Percentiles rank a stretch among this genome's conserved stretches.
Evolutionary conservation across 2,888 invertebrate species (phyloP).

Genomic region (Pardosa pseudoannulata): DNA sequence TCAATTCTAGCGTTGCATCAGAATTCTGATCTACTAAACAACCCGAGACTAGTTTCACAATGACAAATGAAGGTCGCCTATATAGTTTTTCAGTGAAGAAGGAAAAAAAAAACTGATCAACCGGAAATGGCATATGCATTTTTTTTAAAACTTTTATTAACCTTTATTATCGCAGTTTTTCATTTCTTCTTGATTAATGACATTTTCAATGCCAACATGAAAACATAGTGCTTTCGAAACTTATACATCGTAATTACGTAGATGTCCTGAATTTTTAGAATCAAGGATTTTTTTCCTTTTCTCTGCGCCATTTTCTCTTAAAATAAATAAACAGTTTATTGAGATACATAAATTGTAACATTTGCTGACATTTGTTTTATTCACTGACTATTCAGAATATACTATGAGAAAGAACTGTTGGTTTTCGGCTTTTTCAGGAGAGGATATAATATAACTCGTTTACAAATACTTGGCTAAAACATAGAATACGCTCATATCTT

Average conservation of each 20-base stretch:
- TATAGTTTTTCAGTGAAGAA: neutral
- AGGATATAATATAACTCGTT: too few relatives aligned
- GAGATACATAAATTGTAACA: too few relatives aligned
- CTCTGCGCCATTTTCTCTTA: too few relatives aligned
- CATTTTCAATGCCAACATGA: neutral
- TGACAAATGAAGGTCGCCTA: slow-evolving; percentile 46
- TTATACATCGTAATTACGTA: neutral
- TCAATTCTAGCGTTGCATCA: slow-evolving; percentile 16
- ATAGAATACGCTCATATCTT: too few relatives aligned
- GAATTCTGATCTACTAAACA: neutral
- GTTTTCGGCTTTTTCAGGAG: too few relatives aligned
- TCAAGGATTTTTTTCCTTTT: neutral
- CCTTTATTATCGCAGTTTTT: too few relatives aligned
- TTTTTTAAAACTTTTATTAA: neutral
- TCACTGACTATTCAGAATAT: too few relatives aligned
- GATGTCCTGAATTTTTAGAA: neutral
- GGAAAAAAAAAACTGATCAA: slow-evolving; percentile 47
- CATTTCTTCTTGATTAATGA: neutral
- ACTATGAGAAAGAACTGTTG: too few relatives aligned
- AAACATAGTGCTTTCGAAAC: neutral
- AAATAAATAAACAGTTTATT: too few relatives aligned
- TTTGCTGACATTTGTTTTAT: too few relatives aligned
- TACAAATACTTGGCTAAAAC: too few relatives aligned
- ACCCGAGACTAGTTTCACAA: slow-evolving; percentile 42
- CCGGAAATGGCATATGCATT: slow-evolving; percentile 24